Percentiles rank a stretch among this genome's conserved stretches.
Conservation (phyloP, 2,113 vertebrate species). For the Oenanthe melanoleuca region DNA sequence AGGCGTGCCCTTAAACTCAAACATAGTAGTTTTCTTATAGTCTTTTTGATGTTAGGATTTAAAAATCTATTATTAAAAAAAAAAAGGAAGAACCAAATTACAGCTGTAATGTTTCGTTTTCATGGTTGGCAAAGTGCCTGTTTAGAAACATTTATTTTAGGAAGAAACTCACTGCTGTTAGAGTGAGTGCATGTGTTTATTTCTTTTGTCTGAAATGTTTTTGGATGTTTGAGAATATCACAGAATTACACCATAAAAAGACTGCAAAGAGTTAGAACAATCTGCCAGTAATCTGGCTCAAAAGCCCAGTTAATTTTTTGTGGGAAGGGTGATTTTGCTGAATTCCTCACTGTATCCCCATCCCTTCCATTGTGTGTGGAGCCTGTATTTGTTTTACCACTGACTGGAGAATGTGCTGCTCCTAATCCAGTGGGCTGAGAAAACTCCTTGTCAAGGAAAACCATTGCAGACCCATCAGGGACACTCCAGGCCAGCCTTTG, state of each 20-base stretch:
- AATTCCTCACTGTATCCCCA: background rate
- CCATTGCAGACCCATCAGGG: background rate
- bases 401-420: background rate
- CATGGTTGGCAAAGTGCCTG: background rate
- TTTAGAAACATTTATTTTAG: background rate
- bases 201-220: background rate
- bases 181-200: background rate
- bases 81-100: background rate
- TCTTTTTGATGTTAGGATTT: background rate
- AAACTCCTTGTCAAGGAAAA: background rate
- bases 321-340: background rate
- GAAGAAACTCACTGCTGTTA: background rate
- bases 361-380: accelerated
- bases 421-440: too few relatives aligned
- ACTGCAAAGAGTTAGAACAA: background rate
- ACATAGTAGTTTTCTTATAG: background rate
- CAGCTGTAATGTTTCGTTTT: background rate
- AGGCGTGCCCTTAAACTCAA: background rate
- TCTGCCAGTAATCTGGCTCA: background rate
- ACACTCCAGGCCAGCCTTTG: background rate
- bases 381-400: background rate
- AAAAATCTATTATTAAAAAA: background rate
- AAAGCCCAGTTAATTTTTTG: background rate
- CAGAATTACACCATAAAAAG: background rate
- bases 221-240: background rate